A percentile compares a stretch with the other conserved stretches of the same genome.
Conservation (phyloP, 2,113 vertebrate genomes). For the Lepidothrix coronata region DNA sequence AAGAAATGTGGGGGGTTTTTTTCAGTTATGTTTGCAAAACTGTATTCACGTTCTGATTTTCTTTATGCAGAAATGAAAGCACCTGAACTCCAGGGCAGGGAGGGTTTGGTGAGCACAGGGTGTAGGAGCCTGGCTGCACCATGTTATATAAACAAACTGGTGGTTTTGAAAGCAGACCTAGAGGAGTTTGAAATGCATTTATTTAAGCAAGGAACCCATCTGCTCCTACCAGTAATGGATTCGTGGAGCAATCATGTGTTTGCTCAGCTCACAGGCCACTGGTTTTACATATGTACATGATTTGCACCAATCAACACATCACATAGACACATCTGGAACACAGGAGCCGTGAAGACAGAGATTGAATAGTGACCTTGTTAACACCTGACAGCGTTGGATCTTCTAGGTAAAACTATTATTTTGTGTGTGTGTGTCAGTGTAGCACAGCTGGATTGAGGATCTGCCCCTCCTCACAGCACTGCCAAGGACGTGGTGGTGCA, state of each 20-base stretch:
- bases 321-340: not conserved
- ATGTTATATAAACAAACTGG: not conserved
- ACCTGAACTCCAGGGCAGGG: not conserved
- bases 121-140: not conserved
- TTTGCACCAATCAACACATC: not conserved
- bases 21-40: not conserved
- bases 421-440: not conserved
- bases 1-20: not conserved
- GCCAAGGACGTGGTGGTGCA: not conserved
- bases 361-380: not conserved
- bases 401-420: not conserved
- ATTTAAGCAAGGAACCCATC: constrained; percentile 30
- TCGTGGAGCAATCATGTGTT: not conserved
- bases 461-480: not conserved
- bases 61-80: not conserved
- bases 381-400: not conserved
- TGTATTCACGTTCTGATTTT: not conserved
- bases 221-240: not conserved
- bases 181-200: constrained; percentile 30
- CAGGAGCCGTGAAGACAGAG: not conserved
- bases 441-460: not conserved
- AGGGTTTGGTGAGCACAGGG: not conserved
- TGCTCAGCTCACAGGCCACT: not conserved
- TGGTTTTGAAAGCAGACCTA: not conserved
- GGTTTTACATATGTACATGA: not conserved